These are phyloP conservation scores for Heliothis virescens DNA, from an alignment of 1,140 invertebrate species.

Conservation along the genomic window DNA sequence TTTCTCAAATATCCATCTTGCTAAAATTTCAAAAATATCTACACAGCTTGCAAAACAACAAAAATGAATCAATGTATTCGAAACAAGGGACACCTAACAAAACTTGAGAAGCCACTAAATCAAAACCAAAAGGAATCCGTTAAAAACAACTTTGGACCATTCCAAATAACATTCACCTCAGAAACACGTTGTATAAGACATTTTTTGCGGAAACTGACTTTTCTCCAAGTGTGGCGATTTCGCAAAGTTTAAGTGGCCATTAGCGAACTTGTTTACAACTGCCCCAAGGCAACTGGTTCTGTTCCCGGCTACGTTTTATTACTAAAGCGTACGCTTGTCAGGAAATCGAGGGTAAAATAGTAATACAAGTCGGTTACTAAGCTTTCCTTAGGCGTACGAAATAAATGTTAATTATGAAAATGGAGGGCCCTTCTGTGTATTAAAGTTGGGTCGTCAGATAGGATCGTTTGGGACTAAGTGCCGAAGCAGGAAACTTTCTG, in stretches of 20 bases:
- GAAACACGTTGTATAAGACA: conserved; percentile 38
- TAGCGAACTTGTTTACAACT: conserved; percentile 73
- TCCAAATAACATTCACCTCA: conserved; percentile 37
- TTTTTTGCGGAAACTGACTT: conserved; percentile 53
- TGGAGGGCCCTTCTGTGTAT: conserved; percentile 36
- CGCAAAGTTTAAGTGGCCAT: conserved; percentile 73
- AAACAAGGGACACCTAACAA: neutral
- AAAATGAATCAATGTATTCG: conserved; percentile 26
- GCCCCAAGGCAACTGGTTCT: conserved; percentile 58
- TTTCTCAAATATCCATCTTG: neutral
- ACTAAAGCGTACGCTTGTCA: conserved; percentile 30
- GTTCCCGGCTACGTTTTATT: conserved; percentile 55
- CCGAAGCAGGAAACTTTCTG: conserved; percentile 19
- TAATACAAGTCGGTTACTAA: conserved; percentile 43
- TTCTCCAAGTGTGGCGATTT: conserved; percentile 61
- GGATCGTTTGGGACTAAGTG: conserved; percentile 35
- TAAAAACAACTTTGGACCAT: conserved; percentile 26
- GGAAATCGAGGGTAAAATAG: conserved; percentile 37
- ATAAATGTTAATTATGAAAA: conserved; percentile 45
- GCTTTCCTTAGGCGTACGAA: conserved; percentile 41
- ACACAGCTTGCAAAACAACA: neutral
- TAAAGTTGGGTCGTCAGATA: conserved; percentile 41
- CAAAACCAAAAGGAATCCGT: conserved; percentile 31
- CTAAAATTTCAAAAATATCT: neutral
- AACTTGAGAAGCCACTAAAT: conserved; percentile 25